A percentile compares a stretch with the other conserved stretches of the same genome.
Conservation (phyloP, 2,888 invertebrate species). For the Alviniconcha strummeri region DNA sequence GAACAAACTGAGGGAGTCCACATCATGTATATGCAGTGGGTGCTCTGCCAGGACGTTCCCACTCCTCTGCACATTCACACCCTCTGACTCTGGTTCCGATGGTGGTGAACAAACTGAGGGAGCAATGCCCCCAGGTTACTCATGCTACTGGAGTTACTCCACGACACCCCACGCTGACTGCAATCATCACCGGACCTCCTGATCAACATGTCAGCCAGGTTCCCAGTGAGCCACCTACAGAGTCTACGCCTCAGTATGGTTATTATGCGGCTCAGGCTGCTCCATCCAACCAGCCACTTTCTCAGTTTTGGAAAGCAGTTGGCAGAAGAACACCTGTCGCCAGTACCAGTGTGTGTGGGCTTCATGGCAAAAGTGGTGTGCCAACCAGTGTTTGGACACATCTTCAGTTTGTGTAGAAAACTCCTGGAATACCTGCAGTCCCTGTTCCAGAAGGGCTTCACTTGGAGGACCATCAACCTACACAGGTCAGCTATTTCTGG, state of each 20-base stretch:
- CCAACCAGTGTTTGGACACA: conserved; percentile 2
- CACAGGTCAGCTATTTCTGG: background rate
- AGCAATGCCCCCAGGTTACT: no score
- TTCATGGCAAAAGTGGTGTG: background rate
- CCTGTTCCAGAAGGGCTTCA: background rate
- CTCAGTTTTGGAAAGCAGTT: background rate
- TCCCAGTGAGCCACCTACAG: background rate
- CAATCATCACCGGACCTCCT: no score
- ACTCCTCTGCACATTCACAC: no score
- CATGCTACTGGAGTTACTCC: no score
- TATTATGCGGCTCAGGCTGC: background rate
- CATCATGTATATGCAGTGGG: no score
- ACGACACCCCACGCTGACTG: no score
- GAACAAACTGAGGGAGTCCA: no score
- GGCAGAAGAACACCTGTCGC: background rate
- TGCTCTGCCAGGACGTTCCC: no score
- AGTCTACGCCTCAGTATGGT: background rate
- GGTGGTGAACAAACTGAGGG: no score
- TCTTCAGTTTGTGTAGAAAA: background rate
- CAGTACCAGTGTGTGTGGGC: background rate
- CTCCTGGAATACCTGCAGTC: background rate
- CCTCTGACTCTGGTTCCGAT: no score
- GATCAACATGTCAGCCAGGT: background rate
- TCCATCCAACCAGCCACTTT: background rate
- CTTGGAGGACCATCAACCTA: background rate